Conservation (phyloP, 2,797 vertebrate genomes). For the Sylvia borin region DNA sequence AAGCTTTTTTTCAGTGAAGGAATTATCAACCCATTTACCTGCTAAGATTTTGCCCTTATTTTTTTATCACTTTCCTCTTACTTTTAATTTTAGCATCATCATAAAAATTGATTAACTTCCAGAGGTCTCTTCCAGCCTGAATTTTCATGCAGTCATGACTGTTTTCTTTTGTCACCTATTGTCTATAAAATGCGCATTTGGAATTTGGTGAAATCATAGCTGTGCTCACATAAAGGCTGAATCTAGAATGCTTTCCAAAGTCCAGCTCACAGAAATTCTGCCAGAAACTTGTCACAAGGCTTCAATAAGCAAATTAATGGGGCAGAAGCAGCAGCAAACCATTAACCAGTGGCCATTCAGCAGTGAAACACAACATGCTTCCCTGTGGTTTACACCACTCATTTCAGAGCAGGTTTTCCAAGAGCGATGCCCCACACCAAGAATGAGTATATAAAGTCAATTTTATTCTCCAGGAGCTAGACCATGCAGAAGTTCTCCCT, state of each 20-base stretch:
- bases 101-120: not conserved
- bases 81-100: not conserved
- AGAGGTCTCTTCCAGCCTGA: not conserved
- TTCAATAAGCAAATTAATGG: not conserved
- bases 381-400: not conserved
- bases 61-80: not conserved
- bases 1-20: not conserved
- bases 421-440: not conserved
- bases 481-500: not conserved
- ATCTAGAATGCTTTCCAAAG: not conserved
- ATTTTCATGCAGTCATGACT: not conserved
- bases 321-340: not conserved
- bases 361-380: not conserved
- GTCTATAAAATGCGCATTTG: not conserved
- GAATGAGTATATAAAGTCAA: not conserved
- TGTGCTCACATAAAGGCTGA: not conserved
- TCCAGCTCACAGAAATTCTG: fast-evolving
- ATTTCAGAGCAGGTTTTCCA: not conserved
- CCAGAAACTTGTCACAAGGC: not conserved
- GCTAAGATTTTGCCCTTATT: not conserved
- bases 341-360: not conserved
- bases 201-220: not conserved
- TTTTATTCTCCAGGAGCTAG: not conserved
- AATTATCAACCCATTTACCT: not conserved
- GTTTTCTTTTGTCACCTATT: not conserved